A percentile compares a stretch with the other conserved stretches of the same genome.
Conservation (phyloP, 2,888 invertebrate genomes). For the Cyaniris semiargus region DNA sequence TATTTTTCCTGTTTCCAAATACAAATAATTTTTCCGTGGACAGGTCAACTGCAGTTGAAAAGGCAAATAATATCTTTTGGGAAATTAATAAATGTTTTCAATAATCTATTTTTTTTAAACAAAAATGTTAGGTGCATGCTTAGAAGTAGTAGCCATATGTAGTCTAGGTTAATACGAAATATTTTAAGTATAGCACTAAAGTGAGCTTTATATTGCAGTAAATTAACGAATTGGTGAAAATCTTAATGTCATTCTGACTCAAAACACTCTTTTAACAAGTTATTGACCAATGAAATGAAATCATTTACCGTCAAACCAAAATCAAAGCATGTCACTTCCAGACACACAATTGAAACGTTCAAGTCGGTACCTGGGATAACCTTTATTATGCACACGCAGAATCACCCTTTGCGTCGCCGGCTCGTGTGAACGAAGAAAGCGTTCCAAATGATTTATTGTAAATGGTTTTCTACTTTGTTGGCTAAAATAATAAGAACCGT, state of each 20-base stretch:
- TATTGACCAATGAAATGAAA: neutral
- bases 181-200: too few species aligned
- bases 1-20: neutral
- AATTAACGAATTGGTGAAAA: neutral
- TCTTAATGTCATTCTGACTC: neutral
- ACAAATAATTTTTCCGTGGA: neutral
- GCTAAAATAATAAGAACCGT: constrained; percentile 77
- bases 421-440: constrained; percentile 78
- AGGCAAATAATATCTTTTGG: neutral
- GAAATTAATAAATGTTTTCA: too few species aligned
- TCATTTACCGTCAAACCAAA: neutral
- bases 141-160: too few species aligned
- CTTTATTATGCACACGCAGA: constrained; percentile 79
- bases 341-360: constrained; percentile 39
- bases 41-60: neutral
- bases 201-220: too few species aligned
- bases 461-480: constrained; percentile 81
- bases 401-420: constrained; percentile 79
- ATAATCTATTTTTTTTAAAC: too few species aligned
- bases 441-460: constrained; percentile 81
- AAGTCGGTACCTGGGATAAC: constrained; percentile 70
- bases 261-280: neutral
- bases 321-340: constrained; percentile 33
- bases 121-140: too few species aligned
- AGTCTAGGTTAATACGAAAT: too few species aligned